phyloP scores from a whole-genome alignment of 1,140 invertebrate species.

The Drosophila aff. region DNA sequence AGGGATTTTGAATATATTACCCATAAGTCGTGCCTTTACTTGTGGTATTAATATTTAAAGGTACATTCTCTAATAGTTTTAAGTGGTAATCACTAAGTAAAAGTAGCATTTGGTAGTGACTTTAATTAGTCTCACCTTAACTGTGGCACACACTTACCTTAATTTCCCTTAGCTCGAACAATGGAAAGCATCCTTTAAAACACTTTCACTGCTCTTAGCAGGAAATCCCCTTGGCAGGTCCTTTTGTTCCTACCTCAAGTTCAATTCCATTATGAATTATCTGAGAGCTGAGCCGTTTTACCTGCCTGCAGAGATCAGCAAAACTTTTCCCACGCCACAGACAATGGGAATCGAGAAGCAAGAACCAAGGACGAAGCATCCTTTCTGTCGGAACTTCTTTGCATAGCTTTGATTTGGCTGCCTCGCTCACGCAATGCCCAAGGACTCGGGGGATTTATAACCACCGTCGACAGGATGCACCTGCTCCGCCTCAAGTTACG shows the following conservation, averaged over 20 bases:
- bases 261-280: constrained; percentile 37
- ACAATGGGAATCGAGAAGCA: constrained; percentile 4
- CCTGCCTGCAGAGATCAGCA: constrained; percentile 24
- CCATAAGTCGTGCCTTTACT: not conserved
- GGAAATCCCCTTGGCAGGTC: constrained; percentile 1
- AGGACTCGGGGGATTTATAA: constrained; percentile 29
- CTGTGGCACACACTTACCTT: not conserved
- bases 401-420: constrained; percentile 28
- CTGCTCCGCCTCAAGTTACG: constrained; percentile 61
- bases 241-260: constrained; percentile 35
- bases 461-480: constrained; percentile 61
- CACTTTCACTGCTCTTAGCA: constrained; percentile 23
- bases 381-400: constrained; percentile 15
- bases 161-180: not conserved
- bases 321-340: constrained; percentile 48
- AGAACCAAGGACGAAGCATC: constrained; percentile 33
- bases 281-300: not conserved
- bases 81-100: no score
- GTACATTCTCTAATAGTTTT: not conserved
- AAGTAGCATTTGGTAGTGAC: not conserved
- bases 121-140: not conserved
- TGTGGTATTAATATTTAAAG: not conserved
- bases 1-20: constrained; percentile 4
- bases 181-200: not conserved
- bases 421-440: constrained; percentile 22